Base-by-base conservation (phyloP, 2,797 vertebrate genomes). In the Austrolebias charrua region DNA sequence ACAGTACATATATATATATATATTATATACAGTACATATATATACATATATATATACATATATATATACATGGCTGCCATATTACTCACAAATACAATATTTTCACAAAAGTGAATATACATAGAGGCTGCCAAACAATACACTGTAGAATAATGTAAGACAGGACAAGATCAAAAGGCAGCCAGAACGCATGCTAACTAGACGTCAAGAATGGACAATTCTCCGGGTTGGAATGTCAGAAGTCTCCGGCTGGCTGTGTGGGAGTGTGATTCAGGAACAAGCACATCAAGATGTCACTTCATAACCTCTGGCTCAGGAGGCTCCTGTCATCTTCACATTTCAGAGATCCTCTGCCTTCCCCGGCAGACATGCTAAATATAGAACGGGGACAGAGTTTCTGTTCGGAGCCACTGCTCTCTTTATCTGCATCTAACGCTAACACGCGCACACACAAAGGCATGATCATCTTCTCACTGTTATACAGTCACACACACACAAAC, bases 251-350 rank as follows among this genome's bases (percentile, higher is more conserved):
- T 64, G 72, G 62, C 71, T 79, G 75, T 81, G 88, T 80, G 89
- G 69, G 86, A 63, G 85, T 76, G 78, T 84, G 86, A 90, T 87
- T 91, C 86, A 85, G 81, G 76, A 76, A 69, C 82, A 87, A 88
- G 82, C 80, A 83, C 90, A 92, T 88, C 79, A 83, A 88, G 83
- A 92, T 89, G 90, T 91, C 89, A 91, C 89, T 92, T 90, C 79
- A 77, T 88, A 92, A 91, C 91, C 91, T 88, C 89, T 90, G 89
- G 88, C 86, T 88, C 84, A 83, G 82, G 85, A 87, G 84, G 77
- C 81, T 92, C 86, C 90, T 92, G 90, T 92, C 90, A 92, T 91
- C 88, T 90, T 86, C 80, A 86, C 86, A 90, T 89, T 84, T 86
- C 82, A 85, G 83, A 92, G 88, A 91, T 88, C 82, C 84, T 89